A percentile compares a stretch with the other conserved stretches of the same genome.
Evolutionary conservation across 1,140 invertebrate species (phyloP).

Genomic region (Penaeus vannamei): DNA sequence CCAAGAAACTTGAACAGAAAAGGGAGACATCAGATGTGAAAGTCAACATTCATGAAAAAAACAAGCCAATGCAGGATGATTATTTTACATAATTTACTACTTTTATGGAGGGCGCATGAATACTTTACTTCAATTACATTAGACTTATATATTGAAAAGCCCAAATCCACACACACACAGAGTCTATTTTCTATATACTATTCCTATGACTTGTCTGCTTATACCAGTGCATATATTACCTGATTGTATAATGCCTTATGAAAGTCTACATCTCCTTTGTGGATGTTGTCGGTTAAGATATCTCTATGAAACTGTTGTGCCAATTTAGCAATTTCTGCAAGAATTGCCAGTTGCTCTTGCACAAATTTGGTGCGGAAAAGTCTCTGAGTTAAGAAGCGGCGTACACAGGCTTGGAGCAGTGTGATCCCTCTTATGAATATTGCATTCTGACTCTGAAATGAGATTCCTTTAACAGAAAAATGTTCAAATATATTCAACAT

Average conservation of each 20-base stretch:
- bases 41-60: no score
- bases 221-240: constrained; percentile 16
- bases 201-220: no score
- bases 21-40: no score
- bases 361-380: constrained; percentile 57
- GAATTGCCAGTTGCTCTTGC: constrained; percentile 62
- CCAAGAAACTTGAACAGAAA: no score
- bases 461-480: background rate
- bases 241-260: constrained; percentile 66
- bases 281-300: constrained; percentile 65
- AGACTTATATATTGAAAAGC: no score
- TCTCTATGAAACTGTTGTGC: constrained; percentile 66
- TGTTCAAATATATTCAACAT: no score
- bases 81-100: no score
- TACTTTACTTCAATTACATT: no score
- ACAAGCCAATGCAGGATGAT: no score
- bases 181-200: no score
- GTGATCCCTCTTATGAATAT: constrained; percentile 49
- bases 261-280: constrained; percentile 65
- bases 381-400: constrained; percentile 43
- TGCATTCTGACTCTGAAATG: constrained; percentile 27
- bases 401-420: constrained; percentile 59
- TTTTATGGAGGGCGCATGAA: no score
- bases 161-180: no score
- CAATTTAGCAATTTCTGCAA: constrained; percentile 64